Evolutionary conservation across 2,797 vertebrate genomes (phyloP).

Genomic region (Lacerta viridis): DNA sequence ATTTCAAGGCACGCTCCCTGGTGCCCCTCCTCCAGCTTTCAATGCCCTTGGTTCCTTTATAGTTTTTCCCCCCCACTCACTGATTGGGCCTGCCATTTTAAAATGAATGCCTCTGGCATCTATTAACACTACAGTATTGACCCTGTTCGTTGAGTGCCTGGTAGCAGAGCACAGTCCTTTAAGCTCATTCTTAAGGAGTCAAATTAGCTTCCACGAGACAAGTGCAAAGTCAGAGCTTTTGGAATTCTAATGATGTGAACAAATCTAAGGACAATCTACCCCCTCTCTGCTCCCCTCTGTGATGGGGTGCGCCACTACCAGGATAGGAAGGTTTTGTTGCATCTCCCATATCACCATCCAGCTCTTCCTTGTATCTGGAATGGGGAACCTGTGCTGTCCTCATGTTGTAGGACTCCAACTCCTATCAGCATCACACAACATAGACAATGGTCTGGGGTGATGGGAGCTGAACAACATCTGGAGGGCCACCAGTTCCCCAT

Average conservation of each 20-base stretch:
- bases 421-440: not conserved
- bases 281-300: not conserved
- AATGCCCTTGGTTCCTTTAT: accelerated
- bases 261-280: not conserved
- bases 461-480: not conserved
- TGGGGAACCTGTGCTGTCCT: too few species aligned
- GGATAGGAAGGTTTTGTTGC: not conserved
- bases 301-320: not conserved
- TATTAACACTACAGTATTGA: not conserved
- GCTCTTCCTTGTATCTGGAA: not conserved
- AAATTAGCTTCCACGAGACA: not conserved
- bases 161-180: not conserved
- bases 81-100: not conserved
- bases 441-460: not conserved
- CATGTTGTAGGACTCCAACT: not conserved
- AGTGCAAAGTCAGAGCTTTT: not conserved
- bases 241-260: not conserved
- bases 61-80: accelerated
- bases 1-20: not conserved
- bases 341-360: not conserved
- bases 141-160: not conserved
- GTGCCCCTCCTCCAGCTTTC: not conserved
- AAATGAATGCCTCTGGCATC: not conserved
- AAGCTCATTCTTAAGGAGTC: not conserved
- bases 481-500: not conserved